Evolutionary conservation across 2,797 vertebrate genomes (phyloP), one percentile per base, ranked within the genome.

Genomic region (Hirundo rustica): DNA sequence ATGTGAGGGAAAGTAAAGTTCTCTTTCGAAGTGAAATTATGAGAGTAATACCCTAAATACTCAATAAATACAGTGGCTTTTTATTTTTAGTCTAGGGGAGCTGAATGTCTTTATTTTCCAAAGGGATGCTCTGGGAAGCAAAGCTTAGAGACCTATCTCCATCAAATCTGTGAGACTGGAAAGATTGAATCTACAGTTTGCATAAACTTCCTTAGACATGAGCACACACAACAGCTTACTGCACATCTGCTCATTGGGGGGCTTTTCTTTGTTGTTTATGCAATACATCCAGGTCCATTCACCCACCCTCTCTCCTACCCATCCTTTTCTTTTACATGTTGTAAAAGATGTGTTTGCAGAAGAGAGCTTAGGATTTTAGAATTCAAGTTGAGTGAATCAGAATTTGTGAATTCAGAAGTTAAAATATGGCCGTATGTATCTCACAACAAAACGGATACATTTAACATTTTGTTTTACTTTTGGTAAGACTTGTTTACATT

Each of bases 301-400:
- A 16, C 1, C 11, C 3, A 12, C 9, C 9, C 0, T 4, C 6
- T 20, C 38, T 38, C 38, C 38, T 38, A 38, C 8, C 5, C 8
- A 5, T 40, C 38, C 26, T 2, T 67, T 86, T 68, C 4, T 78
- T 67, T 65, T 42, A 16, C 7, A 2, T 15, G 10, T 18, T 11
- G 11, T 77, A 25, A 11, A 51, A 44, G 5, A 4, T 48, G 11
- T 42, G 29, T 78, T 89, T 68, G 38, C 26, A 16, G 40, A 67
- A 45, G 12, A 53, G 34, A 65, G 14, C 38, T 71, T 53, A 34
- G 34, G 26, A 60, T 57, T 84, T 45, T n/a, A 60, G n/a, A 88
- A 48, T 54, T 79, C 10, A 61, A 45, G 34, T 55, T 50, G 66
- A 64, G 13, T 30, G 60, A 38, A 11, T 38, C 38, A 38, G 38